phyloP scores from a whole-genome alignment of 1,140 invertebrate genomes.

The Drosophila kepulauana region DNA sequence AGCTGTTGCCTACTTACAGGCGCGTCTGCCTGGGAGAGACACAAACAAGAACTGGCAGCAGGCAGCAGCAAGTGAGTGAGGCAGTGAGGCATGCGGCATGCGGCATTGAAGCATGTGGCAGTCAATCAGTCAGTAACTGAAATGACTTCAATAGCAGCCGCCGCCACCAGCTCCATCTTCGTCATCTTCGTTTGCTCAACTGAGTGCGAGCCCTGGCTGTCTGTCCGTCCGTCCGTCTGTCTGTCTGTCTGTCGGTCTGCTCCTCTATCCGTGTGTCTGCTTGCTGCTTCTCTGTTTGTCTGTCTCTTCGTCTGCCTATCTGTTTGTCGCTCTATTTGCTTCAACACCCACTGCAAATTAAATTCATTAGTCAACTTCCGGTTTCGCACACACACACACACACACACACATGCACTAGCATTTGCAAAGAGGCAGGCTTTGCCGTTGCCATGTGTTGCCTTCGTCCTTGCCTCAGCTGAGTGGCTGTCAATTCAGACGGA shows the following conservation, averaged over 20 bases:
- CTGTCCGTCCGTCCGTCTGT: conserved; percentile 17
- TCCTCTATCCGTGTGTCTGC: conserved; percentile 11
- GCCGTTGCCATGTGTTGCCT: conserved; percentile 65
- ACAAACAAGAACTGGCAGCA: background rate
- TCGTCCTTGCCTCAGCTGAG: conserved; percentile 23
- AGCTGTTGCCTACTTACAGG: conserved; percentile 63
- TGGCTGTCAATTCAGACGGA: conserved; percentile 80
- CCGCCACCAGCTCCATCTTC: conserved; percentile 3
- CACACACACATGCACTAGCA: conserved; percentile 1
- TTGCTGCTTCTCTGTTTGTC: conserved; percentile 2
- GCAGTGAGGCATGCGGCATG: no score
- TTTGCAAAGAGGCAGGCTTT: conserved; percentile 12
- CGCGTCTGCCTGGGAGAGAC: conserved; percentile 1
- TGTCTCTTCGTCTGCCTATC: conserved; percentile 23
- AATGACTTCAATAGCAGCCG: background rate
- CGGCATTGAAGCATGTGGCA: conserved; percentile 6
- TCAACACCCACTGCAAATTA: conserved; percentile 82
- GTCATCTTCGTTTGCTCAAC: conserved; percentile 6
- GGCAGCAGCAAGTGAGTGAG: no score
- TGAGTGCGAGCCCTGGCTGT: background rate
- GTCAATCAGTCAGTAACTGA: conserved; percentile 46
- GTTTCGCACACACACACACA: conserved; percentile 47
- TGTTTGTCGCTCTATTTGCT: conserved; percentile 75
- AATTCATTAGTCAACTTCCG: conserved; percentile 83
- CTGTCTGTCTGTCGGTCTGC: conserved; percentile 6